Evolutionary conservation across 2,888 invertebrate species (phyloP), one percentile per base, ranked within the genome.

Genomic region (Mycalesis mineus): DNA sequence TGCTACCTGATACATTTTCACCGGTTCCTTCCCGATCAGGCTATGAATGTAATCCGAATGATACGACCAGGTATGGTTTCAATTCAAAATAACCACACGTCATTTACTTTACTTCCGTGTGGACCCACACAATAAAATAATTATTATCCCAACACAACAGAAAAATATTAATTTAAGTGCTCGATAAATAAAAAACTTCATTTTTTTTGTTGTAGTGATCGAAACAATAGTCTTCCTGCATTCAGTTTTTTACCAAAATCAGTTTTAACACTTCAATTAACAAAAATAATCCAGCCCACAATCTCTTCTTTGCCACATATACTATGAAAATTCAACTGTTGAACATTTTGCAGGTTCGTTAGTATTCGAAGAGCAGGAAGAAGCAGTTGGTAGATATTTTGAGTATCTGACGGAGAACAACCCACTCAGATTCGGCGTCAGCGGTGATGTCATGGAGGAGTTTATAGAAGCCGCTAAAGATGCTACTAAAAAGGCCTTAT

Each of bases 1-100:
- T 94, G 94, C 78, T 95, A 94, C 80, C 82, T 95, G 64, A 91
- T 94, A 14, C 91, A 91, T 67, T 93, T 92, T 77, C 89, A 91
- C 71, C 84, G 91, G 57, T 88, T 92, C 75, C 74, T 90, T 40
- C 93, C 94, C 0, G 92, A 93, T 72, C 86, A 90, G 66, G 94
- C 93, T 37, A 87, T 93, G 69, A 90, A 86, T 62, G 87, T 88
- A 42, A 77, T 93, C 48, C 79, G 93, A 66, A 82, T 91, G 74
- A 86, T 90, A 70, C 78, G 93, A 60, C 91, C 92, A 60, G 92
- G 92, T 77, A 63, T 68, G 13, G n/a, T n/a, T n/a, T n/a, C n/a
- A n/a, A n/a, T n/a, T n/a, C n/a, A n/a, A n/a, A n/a, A n/a, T n/a
- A n/a, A n/a, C n/a, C n/a, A n/a, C n/a, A n/a, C n/a, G n/a, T n/a